Percentiles rank a stretch among this genome's conserved stretches.
Evolutionary conservation across 2,113 vertebrate genomes (phyloP).

Genomic region (Donacobius atricapilla): DNA sequence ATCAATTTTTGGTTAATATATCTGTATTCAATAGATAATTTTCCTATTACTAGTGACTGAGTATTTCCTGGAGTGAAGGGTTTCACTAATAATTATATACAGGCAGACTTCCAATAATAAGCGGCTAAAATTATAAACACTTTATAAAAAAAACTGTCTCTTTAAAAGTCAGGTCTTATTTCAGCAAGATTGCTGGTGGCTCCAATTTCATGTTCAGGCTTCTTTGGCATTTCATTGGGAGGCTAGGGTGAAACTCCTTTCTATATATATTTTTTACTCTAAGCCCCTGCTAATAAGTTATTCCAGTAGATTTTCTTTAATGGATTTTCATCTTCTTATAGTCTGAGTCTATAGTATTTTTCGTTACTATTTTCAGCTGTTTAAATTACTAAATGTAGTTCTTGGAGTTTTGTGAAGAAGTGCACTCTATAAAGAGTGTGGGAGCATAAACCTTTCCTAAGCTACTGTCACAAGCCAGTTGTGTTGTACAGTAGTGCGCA

Average conservation of each 20-base stretch:
- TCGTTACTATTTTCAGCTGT: neutral
- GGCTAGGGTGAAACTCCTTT: constrained; percentile 33
- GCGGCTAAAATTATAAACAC: constrained; percentile 26
- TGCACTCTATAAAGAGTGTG: neutral
- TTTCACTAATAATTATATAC: neutral
- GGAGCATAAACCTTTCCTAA: neutral
- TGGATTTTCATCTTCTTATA: constrained; percentile 26
- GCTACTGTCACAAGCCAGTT: neutral
- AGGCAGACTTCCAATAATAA: neutral
- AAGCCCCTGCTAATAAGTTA: constrained; percentile 39
- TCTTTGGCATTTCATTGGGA: constrained; percentile 63
- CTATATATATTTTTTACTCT: constrained; percentile 55
- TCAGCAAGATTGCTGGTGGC: constrained; percentile 28
- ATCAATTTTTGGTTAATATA: neutral
- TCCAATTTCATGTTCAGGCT: constrained; percentile 55
- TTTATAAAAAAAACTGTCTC: constrained; percentile 17
- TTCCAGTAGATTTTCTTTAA: constrained; percentile 42
- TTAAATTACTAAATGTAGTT: constrained; percentile 4
- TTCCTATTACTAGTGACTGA: neutral
- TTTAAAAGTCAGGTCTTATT: constrained; percentile 58
- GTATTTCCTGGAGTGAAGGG: neutral
- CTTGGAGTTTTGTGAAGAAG: neutral
- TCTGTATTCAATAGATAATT: neutral
- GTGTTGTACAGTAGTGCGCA: neutral
- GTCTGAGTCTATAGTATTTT: neutral